phyloP scores from a whole-genome alignment of 2,888 invertebrate species.

The Gerosis bhagava region DNA sequence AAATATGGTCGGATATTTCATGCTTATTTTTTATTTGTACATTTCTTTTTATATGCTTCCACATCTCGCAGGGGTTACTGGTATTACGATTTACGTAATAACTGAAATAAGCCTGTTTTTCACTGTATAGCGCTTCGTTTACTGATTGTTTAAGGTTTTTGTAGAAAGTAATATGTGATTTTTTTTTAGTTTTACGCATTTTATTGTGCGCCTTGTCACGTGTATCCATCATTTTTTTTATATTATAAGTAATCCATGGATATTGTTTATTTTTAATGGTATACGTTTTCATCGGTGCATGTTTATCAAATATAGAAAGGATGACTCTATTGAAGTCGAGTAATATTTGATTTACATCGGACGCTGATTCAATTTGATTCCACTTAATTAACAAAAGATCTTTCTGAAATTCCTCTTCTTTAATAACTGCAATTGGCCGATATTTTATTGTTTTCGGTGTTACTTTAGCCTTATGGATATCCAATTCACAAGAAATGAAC shows the following conservation, averaged over 20 bases:
- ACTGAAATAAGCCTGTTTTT: too few relatives aligned
- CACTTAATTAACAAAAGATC: not conserved
- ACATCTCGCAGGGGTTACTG: too few relatives aligned
- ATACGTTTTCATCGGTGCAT: not conserved
- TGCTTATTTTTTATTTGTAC: too few relatives aligned
- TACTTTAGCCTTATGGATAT: not conserved
- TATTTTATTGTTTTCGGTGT: not conserved
- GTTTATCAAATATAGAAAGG: not conserved
- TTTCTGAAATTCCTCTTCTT: not conserved
- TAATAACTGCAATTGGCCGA: not conserved
- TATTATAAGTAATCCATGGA: conserved; percentile 1
- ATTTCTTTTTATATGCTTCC: too few relatives aligned
- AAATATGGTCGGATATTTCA: too few relatives aligned
- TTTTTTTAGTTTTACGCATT: too few relatives aligned
- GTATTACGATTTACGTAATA: too few relatives aligned
- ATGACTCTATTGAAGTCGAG: not conserved
- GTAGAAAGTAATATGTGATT: too few relatives aligned
- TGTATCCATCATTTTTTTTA: not conserved
- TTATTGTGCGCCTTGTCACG: too few relatives aligned
- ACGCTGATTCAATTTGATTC: not conserved
- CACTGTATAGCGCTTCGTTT: too few relatives aligned
- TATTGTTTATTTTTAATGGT: not conserved
- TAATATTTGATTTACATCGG: not conserved
- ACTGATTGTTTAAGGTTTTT: too few relatives aligned
- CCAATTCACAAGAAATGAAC: not conserved